Base-by-base conservation (phyloP, 2,113 vertebrate species). In the Orcinus orca region DNA sequence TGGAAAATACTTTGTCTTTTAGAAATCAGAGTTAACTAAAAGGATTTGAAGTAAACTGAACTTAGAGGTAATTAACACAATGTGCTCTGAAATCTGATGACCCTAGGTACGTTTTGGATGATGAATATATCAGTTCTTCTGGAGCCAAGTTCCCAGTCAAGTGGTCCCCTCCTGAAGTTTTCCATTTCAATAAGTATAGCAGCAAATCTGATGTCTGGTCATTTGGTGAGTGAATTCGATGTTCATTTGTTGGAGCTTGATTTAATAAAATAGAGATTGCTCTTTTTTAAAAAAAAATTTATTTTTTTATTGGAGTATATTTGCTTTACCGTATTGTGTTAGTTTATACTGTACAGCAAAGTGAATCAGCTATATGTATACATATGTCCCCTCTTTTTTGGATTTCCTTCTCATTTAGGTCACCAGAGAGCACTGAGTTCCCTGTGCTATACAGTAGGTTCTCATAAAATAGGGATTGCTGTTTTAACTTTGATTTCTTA, bases 121-220 rank as follows among this genome's bases (percentile, higher is more conserved):
- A 99, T 5, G 99, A 99, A 98, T 99, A 99, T 96, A 99, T 99
- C 93, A 99, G 99, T 95, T 99, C 99, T 36, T 99, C 96, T 5
- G 99, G 99, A 26, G 98, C 99, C 25, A 99, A 99, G 97, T 99
- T 99, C 97, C 99, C 99, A 0, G 94, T 99, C 81, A 99, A 99
- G 97, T 99, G 99, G 99, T 99, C 99, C 79, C 99, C 99, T 38
- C 99, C 99, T 0, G 99, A 99, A 97, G 99, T 99, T 82, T 98
- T 99, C 21, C 99, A 99, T 97, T 99, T 98, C 98, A 99, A 98
- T 89, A 99, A 99, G 92, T 99, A 99, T 65, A 99, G 99, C 98
- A 99, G 98, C 98, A 99, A 99, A 97, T 99, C 99, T 2, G 99
- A 99, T 33, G 98, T 99, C 85, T 99, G 99, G 99, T 99, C 99